Percentiles rank a stretch among this genome's conserved stretches.
These are phyloP conservation scores for Lepidochitona cinerea DNA, from an alignment of 2,888 invertebrate genomes.

Conservation along the genomic window DNA sequence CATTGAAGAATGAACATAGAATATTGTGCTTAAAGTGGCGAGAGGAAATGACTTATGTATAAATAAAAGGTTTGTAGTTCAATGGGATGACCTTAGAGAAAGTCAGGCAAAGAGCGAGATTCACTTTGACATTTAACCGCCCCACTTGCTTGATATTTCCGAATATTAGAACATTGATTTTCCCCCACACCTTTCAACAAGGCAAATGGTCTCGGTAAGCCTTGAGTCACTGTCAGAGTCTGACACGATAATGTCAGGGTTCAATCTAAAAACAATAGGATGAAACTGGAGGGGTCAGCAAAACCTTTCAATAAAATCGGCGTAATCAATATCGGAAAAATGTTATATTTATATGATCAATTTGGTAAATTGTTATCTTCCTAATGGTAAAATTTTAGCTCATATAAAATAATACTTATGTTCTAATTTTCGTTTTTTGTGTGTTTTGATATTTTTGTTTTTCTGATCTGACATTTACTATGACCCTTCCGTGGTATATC, in stretches of 20 bases:
- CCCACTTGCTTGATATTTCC: neutral
- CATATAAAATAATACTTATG: too few species aligned
- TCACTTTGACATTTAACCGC: neutral
- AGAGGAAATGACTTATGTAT: neutral
- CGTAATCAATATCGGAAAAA: too few species aligned
- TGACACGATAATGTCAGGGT: neutral
- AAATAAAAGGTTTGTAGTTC: neutral
- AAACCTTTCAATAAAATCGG: too few species aligned
- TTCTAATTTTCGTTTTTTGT: neutral
- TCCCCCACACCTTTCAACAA: too few species aligned
- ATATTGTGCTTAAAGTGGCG: too few species aligned
- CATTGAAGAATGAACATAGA: too few species aligned
- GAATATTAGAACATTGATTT: neutral
- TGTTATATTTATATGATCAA: too few species aligned
- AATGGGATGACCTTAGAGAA: neutral
- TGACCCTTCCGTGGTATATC: neutral
- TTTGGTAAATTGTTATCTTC: too few species aligned
- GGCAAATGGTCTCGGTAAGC: too few species aligned
- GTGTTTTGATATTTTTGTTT: neutral
- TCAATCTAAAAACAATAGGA: neutral
- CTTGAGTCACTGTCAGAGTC: neutral
- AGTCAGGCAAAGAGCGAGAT: too few species aligned
- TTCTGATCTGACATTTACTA: neutral
- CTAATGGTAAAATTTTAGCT: too few species aligned
- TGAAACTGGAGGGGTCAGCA: too few species aligned